Evolutionary conservation across 2,797 vertebrate genomes (phyloP).

Genomic region (Malacoctenus gilli): DNA sequence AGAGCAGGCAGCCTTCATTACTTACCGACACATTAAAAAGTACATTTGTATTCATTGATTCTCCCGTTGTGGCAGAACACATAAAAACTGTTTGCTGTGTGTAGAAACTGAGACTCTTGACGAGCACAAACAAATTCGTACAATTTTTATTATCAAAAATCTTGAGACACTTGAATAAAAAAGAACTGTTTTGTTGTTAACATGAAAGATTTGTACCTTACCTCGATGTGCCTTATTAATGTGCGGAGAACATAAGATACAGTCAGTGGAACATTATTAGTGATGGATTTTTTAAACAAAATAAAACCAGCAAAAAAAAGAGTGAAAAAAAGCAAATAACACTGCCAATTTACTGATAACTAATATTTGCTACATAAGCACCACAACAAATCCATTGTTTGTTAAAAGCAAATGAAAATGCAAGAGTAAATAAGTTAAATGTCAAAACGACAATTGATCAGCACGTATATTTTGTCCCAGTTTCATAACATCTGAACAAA

Average conservation of each 20-base stretch:
- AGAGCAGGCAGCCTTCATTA: slow-evolving; percentile 25
- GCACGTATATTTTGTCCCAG: background rate
- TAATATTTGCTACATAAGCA: slow-evolving; percentile 24
- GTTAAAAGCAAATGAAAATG: slow-evolving; percentile 11
- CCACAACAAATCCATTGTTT: slow-evolving; percentile 4
- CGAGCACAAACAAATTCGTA: slow-evolving; percentile 31
- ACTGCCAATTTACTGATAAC: background rate
- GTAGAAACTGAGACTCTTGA: too few relatives aligned
- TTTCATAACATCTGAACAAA: slow-evolving; percentile 13
- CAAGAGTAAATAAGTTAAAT: slow-evolving; percentile 11
- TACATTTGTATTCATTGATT: slow-evolving; percentile 36
- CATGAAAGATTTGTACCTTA: slow-evolving; percentile 17
- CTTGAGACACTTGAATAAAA: slow-evolving; percentile 27
- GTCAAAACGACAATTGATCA: slow-evolving; percentile 4
- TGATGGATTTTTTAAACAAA: background rate
- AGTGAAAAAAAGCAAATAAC: background rate
- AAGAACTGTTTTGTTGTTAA: slow-evolving; percentile 7
- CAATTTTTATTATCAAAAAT: slow-evolving; percentile 41
- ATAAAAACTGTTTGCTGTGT: slow-evolving; percentile 29
- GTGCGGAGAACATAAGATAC: slow-evolving; percentile 17
- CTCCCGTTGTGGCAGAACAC: slow-evolving; percentile 50
- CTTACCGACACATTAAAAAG: slow-evolving; percentile 35
- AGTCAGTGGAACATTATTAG: background rate
- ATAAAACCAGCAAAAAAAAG: too few relatives aligned
- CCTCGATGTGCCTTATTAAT: slow-evolving; percentile 2